Conservation (phyloP, 2,113 vertebrate species). For the Ascaphus truei region DNA sequence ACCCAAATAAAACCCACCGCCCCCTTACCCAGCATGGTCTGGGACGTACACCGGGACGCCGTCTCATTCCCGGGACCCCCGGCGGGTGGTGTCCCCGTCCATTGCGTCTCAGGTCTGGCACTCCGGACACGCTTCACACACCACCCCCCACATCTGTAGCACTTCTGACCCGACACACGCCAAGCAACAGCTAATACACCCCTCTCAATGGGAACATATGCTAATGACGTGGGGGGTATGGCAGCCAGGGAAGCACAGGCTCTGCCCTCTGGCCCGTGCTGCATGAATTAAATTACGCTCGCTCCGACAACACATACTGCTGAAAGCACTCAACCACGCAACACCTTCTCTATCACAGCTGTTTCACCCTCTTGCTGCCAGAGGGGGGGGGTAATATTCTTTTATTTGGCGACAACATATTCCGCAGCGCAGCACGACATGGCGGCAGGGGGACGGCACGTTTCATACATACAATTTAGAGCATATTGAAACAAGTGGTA, state of each 20-base stretch:
- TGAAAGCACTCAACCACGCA: too few relatives aligned
- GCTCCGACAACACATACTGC: too few relatives aligned
- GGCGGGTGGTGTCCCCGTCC: slow-evolving; percentile 9
- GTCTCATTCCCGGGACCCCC: slow-evolving; percentile 8
- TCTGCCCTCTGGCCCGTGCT: neutral
- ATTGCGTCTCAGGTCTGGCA: slow-evolving; percentile 4
- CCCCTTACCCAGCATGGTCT: slow-evolving; percentile 18
- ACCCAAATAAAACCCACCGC: neutral
- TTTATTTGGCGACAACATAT: too few relatives aligned
- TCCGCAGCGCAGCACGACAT: too few relatives aligned
- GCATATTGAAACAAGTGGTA: too few relatives aligned
- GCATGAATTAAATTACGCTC: neutral
- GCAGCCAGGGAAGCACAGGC: neutral
- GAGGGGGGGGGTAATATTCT: too few relatives aligned
- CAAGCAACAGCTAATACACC: slow-evolving; percentile 41
- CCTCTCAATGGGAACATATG: slow-evolving; percentile 44
- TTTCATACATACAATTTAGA: too few relatives aligned
- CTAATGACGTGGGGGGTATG: slow-evolving; percentile 35
- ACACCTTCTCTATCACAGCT: too few relatives aligned
- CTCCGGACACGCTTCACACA: neutral
- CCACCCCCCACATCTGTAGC: slow-evolving; percentile 55
- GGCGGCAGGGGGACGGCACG: too few relatives aligned
- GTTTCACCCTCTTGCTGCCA: too few relatives aligned
- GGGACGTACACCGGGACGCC: neutral
- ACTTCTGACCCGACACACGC: slow-evolving; percentile 56